Evolutionary conservation across 2,113 vertebrate genomes (phyloP).

Genomic region (Platichthys stellatus): DNA sequence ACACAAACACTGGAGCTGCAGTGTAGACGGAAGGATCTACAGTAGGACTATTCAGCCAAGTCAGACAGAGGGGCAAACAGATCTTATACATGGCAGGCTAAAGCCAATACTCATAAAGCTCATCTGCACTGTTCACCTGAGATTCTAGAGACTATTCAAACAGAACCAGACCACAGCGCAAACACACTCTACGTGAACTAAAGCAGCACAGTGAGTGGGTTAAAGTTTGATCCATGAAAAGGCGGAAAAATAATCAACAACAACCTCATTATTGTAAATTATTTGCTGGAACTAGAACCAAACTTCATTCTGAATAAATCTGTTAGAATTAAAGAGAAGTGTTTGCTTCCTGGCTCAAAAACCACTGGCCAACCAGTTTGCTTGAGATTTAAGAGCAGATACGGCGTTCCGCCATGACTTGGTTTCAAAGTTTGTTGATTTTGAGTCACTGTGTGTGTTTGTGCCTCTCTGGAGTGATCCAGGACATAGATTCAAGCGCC

Average conservation of each 20-base stretch:
- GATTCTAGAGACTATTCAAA: background rate
- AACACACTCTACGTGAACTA: background rate
- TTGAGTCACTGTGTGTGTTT: conserved; percentile 28
- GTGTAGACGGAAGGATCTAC: conserved; percentile 26
- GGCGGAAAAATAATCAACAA: background rate
- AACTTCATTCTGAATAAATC: background rate
- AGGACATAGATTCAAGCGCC: conserved; percentile 40
- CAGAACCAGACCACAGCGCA: background rate
- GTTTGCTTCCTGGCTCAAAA: conserved; percentile 24
- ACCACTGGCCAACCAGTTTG: conserved; percentile 9
- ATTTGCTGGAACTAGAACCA: too few species aligned
- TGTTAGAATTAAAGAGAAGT: background rate
- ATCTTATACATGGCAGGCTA: conserved; percentile 17
- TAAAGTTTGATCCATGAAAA: background rate
- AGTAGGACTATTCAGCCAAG: conserved; percentile 37
- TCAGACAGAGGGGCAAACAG: conserved; percentile 36
- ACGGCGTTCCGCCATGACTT: conserved; percentile 52
- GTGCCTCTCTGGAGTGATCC: conserved; percentile 24
- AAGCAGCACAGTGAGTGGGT: background rate
- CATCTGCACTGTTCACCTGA: background rate
- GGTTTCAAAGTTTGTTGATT: conserved; percentile 64
- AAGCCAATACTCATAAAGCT: background rate
- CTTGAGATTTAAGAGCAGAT: conserved; percentile 46
- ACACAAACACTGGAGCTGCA: conserved; percentile 1
- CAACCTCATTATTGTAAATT: conserved; percentile 11